Evolutionary conservation across 2,797 vertebrate genomes (phyloP), one percentile per base, ranked within the genome.

Genomic region (Erethizon dorsatum): DNA sequence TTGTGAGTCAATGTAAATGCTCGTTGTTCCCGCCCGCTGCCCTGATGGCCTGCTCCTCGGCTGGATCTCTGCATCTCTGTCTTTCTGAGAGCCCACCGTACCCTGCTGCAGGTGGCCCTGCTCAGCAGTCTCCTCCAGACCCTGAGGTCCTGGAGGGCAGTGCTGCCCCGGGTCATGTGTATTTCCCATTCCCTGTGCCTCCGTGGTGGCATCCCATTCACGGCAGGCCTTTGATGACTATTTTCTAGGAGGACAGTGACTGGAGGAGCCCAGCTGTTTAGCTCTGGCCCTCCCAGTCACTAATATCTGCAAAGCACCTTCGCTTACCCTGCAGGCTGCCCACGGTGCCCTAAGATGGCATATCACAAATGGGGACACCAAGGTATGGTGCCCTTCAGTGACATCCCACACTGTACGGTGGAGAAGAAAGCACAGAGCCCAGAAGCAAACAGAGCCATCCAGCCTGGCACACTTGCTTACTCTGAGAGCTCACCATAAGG

Each of bases 91-190:
- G 56, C 11, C 5, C 15, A 7, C n/a, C 31, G 3, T 18, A 26
- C 6, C 33, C 41, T 33, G 5, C 5, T 57, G 3, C 13, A 5
- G 31, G 41, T 24, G 5, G 37, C 37, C 12, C 1, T 1, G 31
- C 67, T 75, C 10, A 1, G 4, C 4, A 41, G 12, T 65, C 9
- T 65, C 82, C 83, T n/a, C 6, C 59, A 91, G 83, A 45, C 26
- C 2, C 0, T 10, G 5, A 77, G 18, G 47, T 31, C 10, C 0
- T 61, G 24, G 57, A 80, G 20, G 56, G 5, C 45, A 28, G 37
- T 15, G 45, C 24, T 26, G 2, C 83, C 33, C 56, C 5, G 18
- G 6, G 14, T 33, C 20, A 4, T 0, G 1, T 24, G 15, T 26
- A 2, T 87, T 67, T 87, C 33, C 17, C 50, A 6, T 10, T 17